A percentile compares a stretch with the other conserved stretches of the same genome.
These are phyloP conservation scores for Siniperca chuatsi DNA, from an alignment of 2,113 vertebrate genomes.

Conservation along the genomic window DNA sequence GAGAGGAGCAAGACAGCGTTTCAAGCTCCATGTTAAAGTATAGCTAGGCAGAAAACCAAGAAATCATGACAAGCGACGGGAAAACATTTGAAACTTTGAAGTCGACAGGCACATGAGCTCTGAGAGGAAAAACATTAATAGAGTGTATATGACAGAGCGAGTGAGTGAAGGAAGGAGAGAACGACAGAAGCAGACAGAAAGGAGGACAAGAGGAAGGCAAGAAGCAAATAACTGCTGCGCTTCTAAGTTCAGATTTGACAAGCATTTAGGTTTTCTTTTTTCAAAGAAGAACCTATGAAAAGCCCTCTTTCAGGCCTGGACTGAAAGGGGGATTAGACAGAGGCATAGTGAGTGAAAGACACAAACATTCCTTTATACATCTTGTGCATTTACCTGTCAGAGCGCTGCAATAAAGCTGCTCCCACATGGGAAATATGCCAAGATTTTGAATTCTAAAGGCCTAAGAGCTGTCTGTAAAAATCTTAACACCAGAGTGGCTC, in stretches of 20 bases:
- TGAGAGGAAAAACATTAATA: conserved; percentile 27
- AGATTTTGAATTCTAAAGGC: conserved; percentile 43
- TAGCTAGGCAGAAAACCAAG: conserved; percentile 10
- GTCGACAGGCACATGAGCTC: conserved; percentile 14
- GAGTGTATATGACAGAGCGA: conserved; percentile 15
- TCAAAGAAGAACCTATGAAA: conserved; percentile 65
- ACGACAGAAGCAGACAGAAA: conserved; percentile 10
- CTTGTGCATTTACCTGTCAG: conserved; percentile 80
- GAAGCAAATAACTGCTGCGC: conserved; percentile 40
- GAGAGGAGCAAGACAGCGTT: conserved; percentile 10
- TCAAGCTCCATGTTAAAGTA: conserved; percentile 11
- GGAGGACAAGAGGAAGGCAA: conserved; percentile 10
- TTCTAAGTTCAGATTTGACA: conserved; percentile 70
- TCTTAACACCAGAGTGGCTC: conserved; percentile 15
- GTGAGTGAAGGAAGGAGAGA: conserved; percentile 19
- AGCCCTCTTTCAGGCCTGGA: conserved; percentile 61
- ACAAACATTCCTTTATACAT: conserved; percentile 78
- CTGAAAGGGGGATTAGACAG: conserved; percentile 70
- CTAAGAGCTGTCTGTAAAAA: conserved; percentile 42
- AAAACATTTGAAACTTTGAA: conserved; percentile 53
- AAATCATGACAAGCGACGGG: conserved; percentile 27
- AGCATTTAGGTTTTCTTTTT: conserved; percentile 63
- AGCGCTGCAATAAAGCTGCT: conserved; percentile 64
- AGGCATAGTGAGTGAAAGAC: conserved; percentile 61
- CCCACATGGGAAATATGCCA: conserved; percentile 56